Evolutionary conservation across 1,140 invertebrate species (phyloP), one percentile per base, ranked within the genome.

Genomic region (Aphaenogaster rudis): DNA sequence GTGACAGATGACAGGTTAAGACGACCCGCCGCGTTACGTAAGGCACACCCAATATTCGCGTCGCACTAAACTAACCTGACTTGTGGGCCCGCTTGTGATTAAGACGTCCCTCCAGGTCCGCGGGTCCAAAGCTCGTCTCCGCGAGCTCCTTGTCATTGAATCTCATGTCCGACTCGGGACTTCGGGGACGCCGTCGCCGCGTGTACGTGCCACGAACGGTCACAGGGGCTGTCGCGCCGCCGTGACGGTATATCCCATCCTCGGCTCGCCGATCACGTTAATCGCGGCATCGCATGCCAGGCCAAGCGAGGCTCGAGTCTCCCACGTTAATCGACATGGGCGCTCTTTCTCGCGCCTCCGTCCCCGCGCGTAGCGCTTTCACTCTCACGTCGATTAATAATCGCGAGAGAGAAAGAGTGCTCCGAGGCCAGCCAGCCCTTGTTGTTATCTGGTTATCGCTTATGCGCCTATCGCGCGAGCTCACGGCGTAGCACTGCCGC

Each of bases 141-240:
- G 96, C 95, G 63, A 97, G 94, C 93, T 97, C 96, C 91, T 96
- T 96, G 64, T 96, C 96, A 89, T 97, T 97, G 92, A 96, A 97
- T 94, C 97, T 97, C 97, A 97, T 97, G 93, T 91, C 39, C 57
- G 11, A 3, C 13, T 7, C 28, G 36, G 11, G 11, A 2, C 1
- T 54, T 6, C 17, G 36, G 17, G 3, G 13, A 54, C 36, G 36
- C 0, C 39, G n/a, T 0, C 15, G 48, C 39, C 71, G 17, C 9
- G 21, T 28, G 21, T 21, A 74, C n/a, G 54, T 64, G 21, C 21
- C 21, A 21, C 15, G 21, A 48, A 48, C 21, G 13, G 6, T 69
- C 13, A 66, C 17, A 50, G 3, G n/a, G 33, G 17, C 45, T 39
- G 45, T 66, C 77, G 17, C 36, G 48, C n/a, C n/a, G 13, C n/a